phyloP scores from a whole-genome alignment of 23 tunicate genomes.

The Botrylloides violaceus region DNA sequence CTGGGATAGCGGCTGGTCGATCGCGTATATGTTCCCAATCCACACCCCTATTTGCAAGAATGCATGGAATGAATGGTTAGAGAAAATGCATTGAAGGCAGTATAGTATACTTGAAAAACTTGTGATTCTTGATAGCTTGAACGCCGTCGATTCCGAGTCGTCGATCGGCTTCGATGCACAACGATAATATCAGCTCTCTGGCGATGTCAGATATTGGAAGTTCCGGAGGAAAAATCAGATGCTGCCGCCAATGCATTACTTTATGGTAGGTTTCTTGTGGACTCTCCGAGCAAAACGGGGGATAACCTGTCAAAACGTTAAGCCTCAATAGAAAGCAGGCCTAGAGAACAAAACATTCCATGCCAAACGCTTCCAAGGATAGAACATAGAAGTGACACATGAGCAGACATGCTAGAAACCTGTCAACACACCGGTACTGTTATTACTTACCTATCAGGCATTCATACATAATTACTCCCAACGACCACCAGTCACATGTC shows the following conservation, averaged over 20 bases:
- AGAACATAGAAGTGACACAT: too few relatives aligned
- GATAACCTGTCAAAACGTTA: too few relatives aligned
- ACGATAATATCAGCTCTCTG: conserved; percentile 60
- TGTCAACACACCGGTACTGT: too few relatives aligned
- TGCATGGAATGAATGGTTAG: background rate
- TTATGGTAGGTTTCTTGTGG: conserved; percentile 92
- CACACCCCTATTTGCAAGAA: conserved; percentile 36
- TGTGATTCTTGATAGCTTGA: conserved; percentile 50
- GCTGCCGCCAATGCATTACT: conserved; percentile 78
- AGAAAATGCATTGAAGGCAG: background rate
- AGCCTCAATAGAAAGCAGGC: too few relatives aligned
- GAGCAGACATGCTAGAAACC: too few relatives aligned
- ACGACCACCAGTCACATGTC: conserved; percentile 98
- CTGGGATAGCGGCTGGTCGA: conserved; percentile 87
- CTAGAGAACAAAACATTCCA: too few relatives aligned
- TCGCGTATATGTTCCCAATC: conserved; percentile 94
- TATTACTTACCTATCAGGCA: conserved; percentile 85
- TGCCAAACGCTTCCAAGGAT: too few relatives aligned
- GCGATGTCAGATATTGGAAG: conserved; percentile 83
- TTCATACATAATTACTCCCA: conserved; percentile 97
- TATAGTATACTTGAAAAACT: conserved; percentile 57
- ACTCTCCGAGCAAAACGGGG: conserved; percentile 96
- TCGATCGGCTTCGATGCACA: conserved; percentile 80
- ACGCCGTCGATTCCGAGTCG: conserved; percentile 69
- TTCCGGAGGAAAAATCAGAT: conserved; percentile 88